Conservation (phyloP, 2,113 vertebrate species). For the Antechinus stuartii region DNA sequence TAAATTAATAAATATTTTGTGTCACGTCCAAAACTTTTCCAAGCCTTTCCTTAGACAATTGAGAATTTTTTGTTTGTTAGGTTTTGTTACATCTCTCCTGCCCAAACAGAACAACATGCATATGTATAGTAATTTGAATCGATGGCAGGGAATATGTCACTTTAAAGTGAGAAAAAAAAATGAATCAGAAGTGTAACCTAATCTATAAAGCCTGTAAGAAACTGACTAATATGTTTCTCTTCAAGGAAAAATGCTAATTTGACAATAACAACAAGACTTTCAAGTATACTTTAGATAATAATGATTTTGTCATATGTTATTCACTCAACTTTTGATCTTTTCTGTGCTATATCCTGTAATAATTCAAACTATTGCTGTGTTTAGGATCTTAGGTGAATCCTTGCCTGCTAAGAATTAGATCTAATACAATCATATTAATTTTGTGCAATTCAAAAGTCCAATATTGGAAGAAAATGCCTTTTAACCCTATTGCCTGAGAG, state of each 20-base stretch:
- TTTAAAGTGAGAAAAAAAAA: neutral
- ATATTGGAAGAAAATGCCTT: neutral
- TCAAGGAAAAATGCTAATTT: neutral
- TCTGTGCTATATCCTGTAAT: neutral
- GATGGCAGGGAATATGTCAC: neutral
- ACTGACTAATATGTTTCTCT: neutral
- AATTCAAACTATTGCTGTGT: neutral
- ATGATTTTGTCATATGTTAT: neutral
- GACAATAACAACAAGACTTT: neutral
- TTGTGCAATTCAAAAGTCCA: neutral
- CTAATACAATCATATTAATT: neutral
- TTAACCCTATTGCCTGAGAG: slow-evolving; percentile 10
- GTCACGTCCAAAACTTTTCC: neutral
- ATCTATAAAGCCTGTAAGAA: neutral
- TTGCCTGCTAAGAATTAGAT: neutral
- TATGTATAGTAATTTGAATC: neutral
- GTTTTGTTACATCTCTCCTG: neutral
- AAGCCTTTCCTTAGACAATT: neutral
- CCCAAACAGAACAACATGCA: neutral
- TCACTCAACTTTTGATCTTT: neutral
- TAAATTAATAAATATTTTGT: neutral
- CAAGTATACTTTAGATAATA: neutral
- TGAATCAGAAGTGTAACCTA: neutral
- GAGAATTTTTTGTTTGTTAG: neutral
- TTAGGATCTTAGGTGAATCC: neutral